Base-by-base conservation (phyloP, 2,888 invertebrate species). In the Sinotaia quadrata region DNA sequence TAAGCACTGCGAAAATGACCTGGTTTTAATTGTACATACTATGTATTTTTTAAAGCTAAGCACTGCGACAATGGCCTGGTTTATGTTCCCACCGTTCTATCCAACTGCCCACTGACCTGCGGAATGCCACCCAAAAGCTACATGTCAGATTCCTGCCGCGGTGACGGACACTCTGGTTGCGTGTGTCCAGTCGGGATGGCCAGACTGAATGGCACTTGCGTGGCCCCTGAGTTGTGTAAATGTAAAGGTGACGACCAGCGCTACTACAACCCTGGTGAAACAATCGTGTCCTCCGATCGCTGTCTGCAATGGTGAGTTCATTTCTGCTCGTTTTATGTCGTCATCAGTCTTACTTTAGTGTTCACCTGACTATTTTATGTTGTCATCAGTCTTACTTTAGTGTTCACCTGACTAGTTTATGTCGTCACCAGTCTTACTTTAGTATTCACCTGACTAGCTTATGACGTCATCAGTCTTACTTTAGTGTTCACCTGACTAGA, bases 61-160 rank as follows among this genome's bases (percentile, higher is more conserved):
- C 51, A 44, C 4, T 70, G 70, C 34, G 37, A 44, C 10, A 31
- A 56, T 34, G 67, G 67, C 24, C 47, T 37, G 44, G 56, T 60
- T 27, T 70, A 61, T 49, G 56, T 21, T 18, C 41, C 57, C 29
- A 31, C 61, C 31, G 62, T 67, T 12, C 36, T 24, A 12, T 63
- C 47, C 71, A 62, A 63, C 44, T 71, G 71, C 49, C 67, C 67
- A 31, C 63, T 63, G 34, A 67, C 67, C 44, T 71, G 71, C 37
- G 71, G 71, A n/a, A 54, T 58, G 71, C 63, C 51, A 15, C 24
- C n/a, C 12, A 54, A 41, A 24, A 54, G 56, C 21, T 69, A 69
- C 66, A 34, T 60, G 33, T 18, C 60, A 29, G 41, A 52, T 34
- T 37, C 51, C 29, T 70, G 70, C 58, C 24, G 24, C 12, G 29